A percentile compares a stretch with the other conserved stretches of the same genome.
Evolutionary conservation across 2,113 vertebrate species (phyloP).

Genomic region (Chamaetylas fuelleborni): DNA sequence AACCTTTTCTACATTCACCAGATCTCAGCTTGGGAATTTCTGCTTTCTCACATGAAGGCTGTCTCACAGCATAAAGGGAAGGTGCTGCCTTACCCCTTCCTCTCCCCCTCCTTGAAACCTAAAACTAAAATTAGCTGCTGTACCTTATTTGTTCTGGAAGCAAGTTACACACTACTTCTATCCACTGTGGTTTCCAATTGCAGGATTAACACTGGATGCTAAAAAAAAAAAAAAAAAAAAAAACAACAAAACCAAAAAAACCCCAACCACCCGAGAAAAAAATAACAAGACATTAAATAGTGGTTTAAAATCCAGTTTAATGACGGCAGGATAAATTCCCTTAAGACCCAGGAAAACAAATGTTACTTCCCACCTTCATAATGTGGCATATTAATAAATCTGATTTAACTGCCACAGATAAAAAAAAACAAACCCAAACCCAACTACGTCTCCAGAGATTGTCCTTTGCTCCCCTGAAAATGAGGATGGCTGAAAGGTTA

Average conservation of each 20-base stretch:
- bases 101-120: slow-evolving; percentile 65
- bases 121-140: slow-evolving; percentile 73
- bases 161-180: slow-evolving; percentile 73
- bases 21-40: slow-evolving; percentile 71
- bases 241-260: no score
- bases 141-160: slow-evolving; percentile 76
- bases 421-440: neutral
- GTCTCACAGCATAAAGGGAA: slow-evolving; percentile 59
- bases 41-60: slow-evolving; percentile 57
- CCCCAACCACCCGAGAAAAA: neutral
- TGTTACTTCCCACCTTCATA: slow-evolving; percentile 45
- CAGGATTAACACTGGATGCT: slow-evolving; percentile 72
- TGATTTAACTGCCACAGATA: slow-evolving; percentile 29
- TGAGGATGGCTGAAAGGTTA: slow-evolving; percentile 27
- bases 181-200: slow-evolving; percentile 74
- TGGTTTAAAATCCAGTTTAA: slow-evolving; percentile 53
- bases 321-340: slow-evolving; percentile 40
- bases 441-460: neutral
- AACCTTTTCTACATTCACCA: slow-evolving; percentile 72
- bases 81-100: slow-evolving; percentile 51
- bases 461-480: slow-evolving; percentile 50
- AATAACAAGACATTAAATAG: slow-evolving; percentile 44
- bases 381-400: slow-evolving; percentile 35
- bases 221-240: neutral
- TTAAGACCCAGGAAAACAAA: slow-evolving; percentile 45